Conservation (phyloP, 2,113 vertebrate species). For the Naja naja region DNA sequence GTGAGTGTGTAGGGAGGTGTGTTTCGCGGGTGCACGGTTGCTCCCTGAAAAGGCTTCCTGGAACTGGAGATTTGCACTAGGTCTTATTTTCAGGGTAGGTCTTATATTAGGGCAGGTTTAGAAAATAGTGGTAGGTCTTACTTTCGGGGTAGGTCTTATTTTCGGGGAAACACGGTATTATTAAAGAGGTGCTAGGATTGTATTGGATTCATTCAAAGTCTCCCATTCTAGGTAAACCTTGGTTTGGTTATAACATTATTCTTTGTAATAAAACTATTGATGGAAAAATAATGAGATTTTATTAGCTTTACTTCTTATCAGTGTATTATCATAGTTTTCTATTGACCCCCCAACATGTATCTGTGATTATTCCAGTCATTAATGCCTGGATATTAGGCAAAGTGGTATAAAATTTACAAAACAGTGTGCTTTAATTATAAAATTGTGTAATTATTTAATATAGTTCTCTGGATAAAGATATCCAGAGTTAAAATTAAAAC, state of each 20-base stretch:
- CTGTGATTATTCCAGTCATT: not conserved
- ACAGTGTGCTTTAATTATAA: not conserved
- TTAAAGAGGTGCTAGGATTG: no score
- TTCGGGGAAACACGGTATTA: no score
- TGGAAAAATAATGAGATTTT: not conserved
- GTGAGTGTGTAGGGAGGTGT: no score
- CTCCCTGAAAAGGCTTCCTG: no score
- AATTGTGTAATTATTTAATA: not conserved
- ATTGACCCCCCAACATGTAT: not conserved
- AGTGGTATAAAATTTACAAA: not conserved
- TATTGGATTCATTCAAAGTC: not conserved
- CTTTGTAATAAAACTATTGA: not conserved
- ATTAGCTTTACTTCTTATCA: not conserved
- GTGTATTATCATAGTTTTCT: not conserved
- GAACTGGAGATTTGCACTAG: no score
- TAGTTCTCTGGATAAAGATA: not conserved
- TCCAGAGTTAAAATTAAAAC: not conserved
- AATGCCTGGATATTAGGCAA: not conserved
- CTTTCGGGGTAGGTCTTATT: no score
- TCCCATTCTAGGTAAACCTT: not conserved
- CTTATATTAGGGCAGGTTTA: no score
- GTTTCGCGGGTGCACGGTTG: no score
- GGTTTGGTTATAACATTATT: no score
- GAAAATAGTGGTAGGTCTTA: no score
- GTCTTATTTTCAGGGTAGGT: no score